Evolutionary conservation across 2,113 vertebrate species (phyloP).

Genomic region (Sinocyclocheilus maitianheensis): DNA sequence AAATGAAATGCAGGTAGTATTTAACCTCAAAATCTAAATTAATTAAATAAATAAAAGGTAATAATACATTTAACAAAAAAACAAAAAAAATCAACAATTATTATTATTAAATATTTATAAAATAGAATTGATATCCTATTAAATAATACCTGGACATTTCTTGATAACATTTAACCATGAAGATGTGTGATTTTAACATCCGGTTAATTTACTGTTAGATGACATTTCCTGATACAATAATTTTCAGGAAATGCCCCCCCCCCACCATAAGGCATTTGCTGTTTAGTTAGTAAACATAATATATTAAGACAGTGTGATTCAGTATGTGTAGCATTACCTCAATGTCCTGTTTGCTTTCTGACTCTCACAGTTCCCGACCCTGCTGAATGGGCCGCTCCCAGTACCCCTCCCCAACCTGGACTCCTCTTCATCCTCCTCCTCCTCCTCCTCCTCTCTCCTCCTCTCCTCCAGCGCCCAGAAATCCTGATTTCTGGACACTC

Average conservation of each 20-base stretch:
- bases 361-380: constrained; percentile 84
- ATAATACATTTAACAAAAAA: background rate
- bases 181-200: background rate
- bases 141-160: background rate
- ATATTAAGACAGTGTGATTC: background rate
- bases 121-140: background rate
- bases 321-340: background rate
- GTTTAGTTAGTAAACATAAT: background rate
- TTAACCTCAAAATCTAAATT: background rate
- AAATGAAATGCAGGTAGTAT: background rate
- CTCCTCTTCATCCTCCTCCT: constrained; percentile 70
- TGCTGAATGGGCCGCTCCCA: constrained; percentile 88
- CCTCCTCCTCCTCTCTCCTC: constrained; percentile 72
- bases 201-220: background rate
- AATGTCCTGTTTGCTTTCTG: constrained; percentile 27
- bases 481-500: constrained; percentile 80
- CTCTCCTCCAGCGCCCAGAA: constrained; percentile 86
- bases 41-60: background rate
- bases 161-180: background rate
- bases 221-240: background rate
- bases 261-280: background rate
- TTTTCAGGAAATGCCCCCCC: background rate
- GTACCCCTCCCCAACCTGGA: constrained; percentile 85
- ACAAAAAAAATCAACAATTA: too few relatives aligned
- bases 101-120: background rate